Base-by-base conservation (phyloP, 1,140 invertebrate species). In the Hesperophylax magnus region DNA sequence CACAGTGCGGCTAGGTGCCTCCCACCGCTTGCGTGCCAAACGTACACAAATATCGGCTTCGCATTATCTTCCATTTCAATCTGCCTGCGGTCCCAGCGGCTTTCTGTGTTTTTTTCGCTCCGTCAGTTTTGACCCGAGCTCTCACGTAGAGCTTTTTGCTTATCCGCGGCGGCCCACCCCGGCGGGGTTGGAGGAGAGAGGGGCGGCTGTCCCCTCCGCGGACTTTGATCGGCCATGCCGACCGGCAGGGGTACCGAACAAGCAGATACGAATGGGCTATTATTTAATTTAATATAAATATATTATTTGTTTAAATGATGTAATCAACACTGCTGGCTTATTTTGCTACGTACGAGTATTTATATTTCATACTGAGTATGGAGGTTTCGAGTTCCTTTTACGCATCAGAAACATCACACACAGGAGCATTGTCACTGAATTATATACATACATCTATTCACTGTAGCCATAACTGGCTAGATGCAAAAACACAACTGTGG, bases 11-110 rank as follows among this genome's bases (percentile, higher is more conserved):
- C 22, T 71, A 71, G 34, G 39, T 72, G 53, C 69, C 65, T 22
- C 52, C 47, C 47, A 27, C 27, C 47, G 69, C 69, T 72, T 54
- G 69, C 69, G 69, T 72, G 69, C 69, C 69, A 72, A 52, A 72
- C 69, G 69, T 53, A 54, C 69, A 72, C 47, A 72, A 53, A 72
- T 72, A 72, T 72, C 69, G 69, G 69, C 69, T 72, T 52, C 69
- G 47, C 69, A 54, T 72, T 72, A 54, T 72, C 69, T 72, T 11
- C 69, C 69, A 53, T 54, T 53, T 54, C 69, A 54, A 72, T 72
- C 69, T 72, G n/a, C 47, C 69, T 27, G 69, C 69, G 69, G 69
- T 72, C 52, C 69, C 22, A 22, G 69, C 69, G 69, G 52, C 69
- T 72, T 54, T 72, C 69, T 72, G 27, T 72, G 22, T 72, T 72